Conservation (phyloP, 2,888 invertebrate genomes). For the Drosophila parthenogenetica region DNA sequence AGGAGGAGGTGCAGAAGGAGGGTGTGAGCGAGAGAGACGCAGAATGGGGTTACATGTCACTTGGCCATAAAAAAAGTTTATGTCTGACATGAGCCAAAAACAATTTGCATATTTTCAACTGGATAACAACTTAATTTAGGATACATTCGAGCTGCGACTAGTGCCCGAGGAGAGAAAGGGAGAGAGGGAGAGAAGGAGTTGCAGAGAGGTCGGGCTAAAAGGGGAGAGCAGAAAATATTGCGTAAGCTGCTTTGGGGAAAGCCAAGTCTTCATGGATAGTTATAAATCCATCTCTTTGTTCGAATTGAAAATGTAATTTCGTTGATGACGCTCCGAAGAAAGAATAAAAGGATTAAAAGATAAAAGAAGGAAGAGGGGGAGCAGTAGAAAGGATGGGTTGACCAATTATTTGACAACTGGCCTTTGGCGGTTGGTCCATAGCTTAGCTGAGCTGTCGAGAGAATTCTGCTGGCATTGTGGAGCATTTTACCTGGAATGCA, state of each 20-base stretch:
- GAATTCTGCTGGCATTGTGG: neutral
- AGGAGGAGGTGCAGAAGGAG: slow-evolving; percentile 8
- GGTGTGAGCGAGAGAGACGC: slow-evolving; percentile 1
- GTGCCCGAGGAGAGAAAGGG: too few relatives aligned
- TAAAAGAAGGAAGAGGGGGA: neutral
- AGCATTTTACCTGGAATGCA: slow-evolving; percentile 65
- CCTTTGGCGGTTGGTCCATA: slow-evolving; percentile 32
- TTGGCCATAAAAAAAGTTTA: slow-evolving; percentile 83
- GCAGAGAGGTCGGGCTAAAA: neutral
- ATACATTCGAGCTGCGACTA: slow-evolving; percentile 30
- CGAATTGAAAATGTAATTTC: slow-evolving; percentile 39
- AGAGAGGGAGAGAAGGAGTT: neutral
- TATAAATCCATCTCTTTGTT: neutral
- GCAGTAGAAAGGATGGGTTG: slow-evolving; percentile 3
- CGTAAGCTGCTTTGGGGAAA: slow-evolving; percentile 21
- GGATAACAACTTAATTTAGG: slow-evolving; percentile 83
- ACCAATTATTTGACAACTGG: slow-evolving; percentile 54
- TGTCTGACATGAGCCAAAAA: slow-evolving; percentile 84
- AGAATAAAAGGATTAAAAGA: neutral
- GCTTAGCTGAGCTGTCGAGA: neutral
- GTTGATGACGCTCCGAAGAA: slow-evolving; percentile 13
- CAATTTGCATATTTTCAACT: slow-evolving; percentile 82
- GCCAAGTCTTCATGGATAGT: neutral
- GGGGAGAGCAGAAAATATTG: slow-evolving; percentile 10
- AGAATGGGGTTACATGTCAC: slow-evolving; percentile 81